These are phyloP conservation scores for Calosoma granatense DNA, from an alignment of 1,140 invertebrate species.

Conservation along the genomic window DNA sequence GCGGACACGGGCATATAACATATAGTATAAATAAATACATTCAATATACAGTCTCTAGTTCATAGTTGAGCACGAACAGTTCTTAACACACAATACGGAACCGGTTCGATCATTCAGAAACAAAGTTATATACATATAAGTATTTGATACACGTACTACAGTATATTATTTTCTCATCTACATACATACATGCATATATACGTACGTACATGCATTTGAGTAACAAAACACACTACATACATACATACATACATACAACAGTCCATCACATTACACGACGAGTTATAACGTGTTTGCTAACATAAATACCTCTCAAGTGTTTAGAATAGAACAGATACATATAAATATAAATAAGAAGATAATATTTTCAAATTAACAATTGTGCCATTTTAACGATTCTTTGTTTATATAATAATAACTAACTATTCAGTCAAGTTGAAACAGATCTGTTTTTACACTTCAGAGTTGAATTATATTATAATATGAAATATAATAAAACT, in stretches of 20 bases:
- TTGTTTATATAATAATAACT: no score
- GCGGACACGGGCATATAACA: not conserved
- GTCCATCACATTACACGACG: not conserved
- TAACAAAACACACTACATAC: not conserved
- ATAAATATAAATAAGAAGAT: not conserved
- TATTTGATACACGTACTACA: no score
- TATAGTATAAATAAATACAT: not conserved
- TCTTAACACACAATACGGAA: not conserved
- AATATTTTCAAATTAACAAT: not conserved
- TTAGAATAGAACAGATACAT: slow-evolving; percentile 7
- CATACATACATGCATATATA: no score
- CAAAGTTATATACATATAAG: no score
- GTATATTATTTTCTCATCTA: no score
- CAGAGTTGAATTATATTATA: not conserved
- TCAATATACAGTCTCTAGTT: no score
- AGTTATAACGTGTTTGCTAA: slow-evolving; percentile 7
- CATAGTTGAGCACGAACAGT: not conserved
- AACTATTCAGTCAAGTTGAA: not conserved
- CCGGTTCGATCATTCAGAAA: no score
- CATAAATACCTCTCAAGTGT: slow-evolving; percentile 7
- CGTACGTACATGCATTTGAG: no score
- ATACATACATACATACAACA: not conserved
- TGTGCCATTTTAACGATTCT: not conserved
- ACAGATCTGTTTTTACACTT: not conserved
- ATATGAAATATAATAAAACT: not conserved